phyloP scores from a whole-genome alignment of 2,888 invertebrate species.

The Minunthozetes semirufus region DNA sequence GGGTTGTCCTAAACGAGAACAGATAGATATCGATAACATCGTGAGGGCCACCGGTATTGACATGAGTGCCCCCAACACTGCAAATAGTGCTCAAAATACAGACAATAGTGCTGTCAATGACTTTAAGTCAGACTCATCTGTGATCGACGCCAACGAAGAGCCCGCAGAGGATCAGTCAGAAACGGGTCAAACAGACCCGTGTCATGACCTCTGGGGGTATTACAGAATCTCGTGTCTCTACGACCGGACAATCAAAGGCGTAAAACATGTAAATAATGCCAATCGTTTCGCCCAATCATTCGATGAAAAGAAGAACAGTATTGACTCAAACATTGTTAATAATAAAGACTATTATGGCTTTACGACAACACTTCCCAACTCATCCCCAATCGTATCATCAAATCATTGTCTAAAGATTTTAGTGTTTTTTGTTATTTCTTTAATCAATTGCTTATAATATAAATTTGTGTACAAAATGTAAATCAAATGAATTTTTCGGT shows the following conservation, averaged over 20 bases:
- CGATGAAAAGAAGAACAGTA: constrained; percentile 32
- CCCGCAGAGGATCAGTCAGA: constrained; percentile 10
- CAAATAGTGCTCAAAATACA: constrained; percentile 3
- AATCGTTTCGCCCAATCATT: constrained; percentile 31
- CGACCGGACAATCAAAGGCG: constrained; percentile 31
- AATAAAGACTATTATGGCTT: not conserved
- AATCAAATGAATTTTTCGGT: constrained; percentile 12
- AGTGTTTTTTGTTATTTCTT: not conserved
- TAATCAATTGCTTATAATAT: constrained; percentile 4
- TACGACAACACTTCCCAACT: not conserved
- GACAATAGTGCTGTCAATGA: constrained; percentile 1
- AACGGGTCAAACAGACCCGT: not conserved
- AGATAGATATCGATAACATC: constrained; percentile 50
- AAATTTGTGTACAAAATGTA: not conserved
- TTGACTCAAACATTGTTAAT: not conserved
- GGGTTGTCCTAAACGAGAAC: constrained; percentile 53
- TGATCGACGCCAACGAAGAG: not conserved
- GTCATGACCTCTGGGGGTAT: constrained; percentile 28
- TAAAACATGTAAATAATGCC: constrained; percentile 13
- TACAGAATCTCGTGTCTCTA: constrained; percentile 36
- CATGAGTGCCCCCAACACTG: not conserved
- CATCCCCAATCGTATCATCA: not conserved
- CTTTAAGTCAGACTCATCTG: not conserved
- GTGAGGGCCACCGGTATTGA: constrained; percentile 35
- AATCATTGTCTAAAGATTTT: constrained; percentile 12